Evolutionary conservation across 2,888 invertebrate species (phyloP).

Genomic region (Plebejus argus): DNA sequence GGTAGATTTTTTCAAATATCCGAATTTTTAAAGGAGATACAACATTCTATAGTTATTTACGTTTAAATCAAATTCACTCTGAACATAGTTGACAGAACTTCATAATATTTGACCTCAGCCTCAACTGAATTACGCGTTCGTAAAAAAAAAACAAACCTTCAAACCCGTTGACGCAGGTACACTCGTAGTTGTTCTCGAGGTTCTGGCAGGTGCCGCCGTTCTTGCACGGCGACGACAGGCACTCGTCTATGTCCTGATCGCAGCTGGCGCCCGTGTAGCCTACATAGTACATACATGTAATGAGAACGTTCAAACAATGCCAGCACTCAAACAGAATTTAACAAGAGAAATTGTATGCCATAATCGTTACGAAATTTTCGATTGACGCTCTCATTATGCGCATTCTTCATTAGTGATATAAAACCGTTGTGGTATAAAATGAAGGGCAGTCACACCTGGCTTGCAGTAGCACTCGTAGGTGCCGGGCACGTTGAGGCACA

Average conservation of each 20-base stretch:
- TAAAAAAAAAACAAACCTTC: slow-evolving; percentile 70
- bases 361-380: not conserved
- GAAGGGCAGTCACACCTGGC: slow-evolving; percentile 77
- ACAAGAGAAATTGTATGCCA: not conserved
- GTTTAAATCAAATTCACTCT: not conserved
- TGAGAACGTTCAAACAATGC: not conserved
- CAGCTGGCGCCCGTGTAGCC: slow-evolving; percentile 92
- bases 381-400: not conserved
- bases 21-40: not conserved
- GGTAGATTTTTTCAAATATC: not conserved
- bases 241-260: slow-evolving; percentile 93
- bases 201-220: slow-evolving; percentile 92
- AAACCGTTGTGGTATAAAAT: not conserved
- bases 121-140: not conserved
- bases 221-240: slow-evolving; percentile 90
- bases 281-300: slow-evolving; percentile 41
- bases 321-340: not conserved
- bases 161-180: slow-evolving; percentile 91
- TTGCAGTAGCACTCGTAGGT: slow-evolving; percentile 92
- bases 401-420: not conserved
- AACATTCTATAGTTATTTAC: not conserved
- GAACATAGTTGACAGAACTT: not conserved
- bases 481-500: slow-evolving; percentile 88
- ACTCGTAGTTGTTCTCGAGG: slow-evolving; percentile 91
- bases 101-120: not conserved